A percentile compares a stretch with the other conserved stretches of the same genome.
Evolutionary conservation across 2,888 invertebrate genomes (phyloP).

Genomic region (Lochmaea crataegi): DNA sequence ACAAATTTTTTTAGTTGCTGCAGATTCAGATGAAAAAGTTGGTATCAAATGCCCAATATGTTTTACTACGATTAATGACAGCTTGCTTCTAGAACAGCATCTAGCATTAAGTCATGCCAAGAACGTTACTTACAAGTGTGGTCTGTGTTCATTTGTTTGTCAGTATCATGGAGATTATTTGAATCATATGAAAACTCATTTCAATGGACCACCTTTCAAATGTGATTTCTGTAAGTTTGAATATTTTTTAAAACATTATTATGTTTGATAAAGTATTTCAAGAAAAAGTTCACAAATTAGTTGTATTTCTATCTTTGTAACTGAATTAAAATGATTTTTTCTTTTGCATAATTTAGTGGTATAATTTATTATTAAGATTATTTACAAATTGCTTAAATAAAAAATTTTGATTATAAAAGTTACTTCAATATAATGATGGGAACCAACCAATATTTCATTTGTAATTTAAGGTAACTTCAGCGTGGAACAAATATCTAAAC

Average conservation of each 20-base stretch:
- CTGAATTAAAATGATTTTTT: no score
- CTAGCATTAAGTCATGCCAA: conserved; percentile 69
- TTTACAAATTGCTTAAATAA: no score
- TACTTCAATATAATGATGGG: no score
- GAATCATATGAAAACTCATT: conserved; percentile 71
- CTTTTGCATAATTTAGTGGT: no score
- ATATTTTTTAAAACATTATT: background rate
- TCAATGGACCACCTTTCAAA: conserved; percentile 72
- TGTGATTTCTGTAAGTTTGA: conserved; percentile 70
- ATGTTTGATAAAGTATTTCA: no score
- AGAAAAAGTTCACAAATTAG: no score
- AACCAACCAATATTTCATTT: conserved; percentile 1
- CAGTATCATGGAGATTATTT: conserved; percentile 73
- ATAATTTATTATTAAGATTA: no score
- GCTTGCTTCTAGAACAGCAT: conserved; percentile 68
- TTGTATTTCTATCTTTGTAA: no score
- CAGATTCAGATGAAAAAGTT: conserved; percentile 58
- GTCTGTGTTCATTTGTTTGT: conserved; percentile 72
- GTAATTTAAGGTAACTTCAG: conserved; percentile 60
- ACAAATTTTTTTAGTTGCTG: conserved; percentile 40
- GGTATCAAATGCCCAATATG: conserved; percentile 68
- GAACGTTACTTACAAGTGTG: conserved; percentile 72
- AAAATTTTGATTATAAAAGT: no score
- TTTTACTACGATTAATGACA: conserved; percentile 67
- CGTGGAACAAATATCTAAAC: conserved; percentile 66